Conservation (phyloP, 2,113 vertebrate species). For the Crotalus horridus region DNA sequence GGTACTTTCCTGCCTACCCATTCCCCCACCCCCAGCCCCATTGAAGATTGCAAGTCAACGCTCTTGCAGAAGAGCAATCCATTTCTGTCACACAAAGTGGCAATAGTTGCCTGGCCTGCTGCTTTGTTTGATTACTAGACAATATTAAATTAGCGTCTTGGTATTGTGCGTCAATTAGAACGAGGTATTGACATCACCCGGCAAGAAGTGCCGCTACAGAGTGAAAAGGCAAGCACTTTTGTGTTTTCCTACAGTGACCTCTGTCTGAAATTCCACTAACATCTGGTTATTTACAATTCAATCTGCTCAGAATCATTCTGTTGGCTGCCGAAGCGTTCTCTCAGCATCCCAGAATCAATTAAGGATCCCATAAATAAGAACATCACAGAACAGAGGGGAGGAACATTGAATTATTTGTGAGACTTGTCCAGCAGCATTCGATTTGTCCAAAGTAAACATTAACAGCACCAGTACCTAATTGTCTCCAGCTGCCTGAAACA, state of each 20-base stretch:
- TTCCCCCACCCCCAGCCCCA: background rate
- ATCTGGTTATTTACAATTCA: slow-evolving; percentile 66
- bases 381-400: slow-evolving; percentile 32
- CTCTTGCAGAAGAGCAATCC: background rate
- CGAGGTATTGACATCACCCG: background rate
- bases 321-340: slow-evolving; percentile 53
- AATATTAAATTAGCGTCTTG: slow-evolving; percentile 9
- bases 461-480: slow-evolving; percentile 16
- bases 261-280: slow-evolving; percentile 41
- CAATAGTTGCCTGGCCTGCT: background rate
- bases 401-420: slow-evolving; percentile 36
- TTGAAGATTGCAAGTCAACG: background rate
- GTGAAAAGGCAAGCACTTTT: slow-evolving; percentile 40
- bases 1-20: background rate
- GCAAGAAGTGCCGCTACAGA: background rate
- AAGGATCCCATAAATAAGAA: slow-evolving; percentile 46
- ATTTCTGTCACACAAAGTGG: background rate
- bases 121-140: slow-evolving; percentile 1
- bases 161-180: slow-evolving; percentile 16
- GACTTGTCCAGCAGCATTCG: slow-evolving; percentile 39
- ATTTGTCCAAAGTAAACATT: slow-evolving; percentile 30
- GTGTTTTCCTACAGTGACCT: slow-evolving; percentile 47
- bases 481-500: slow-evolving; percentile 25
- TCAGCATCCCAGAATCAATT: slow-evolving; percentile 53
- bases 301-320: slow-evolving; percentile 25